Evolutionary conservation across 1,140 invertebrate species (phyloP).

Genomic region (Frieseomelitta varia): DNA sequence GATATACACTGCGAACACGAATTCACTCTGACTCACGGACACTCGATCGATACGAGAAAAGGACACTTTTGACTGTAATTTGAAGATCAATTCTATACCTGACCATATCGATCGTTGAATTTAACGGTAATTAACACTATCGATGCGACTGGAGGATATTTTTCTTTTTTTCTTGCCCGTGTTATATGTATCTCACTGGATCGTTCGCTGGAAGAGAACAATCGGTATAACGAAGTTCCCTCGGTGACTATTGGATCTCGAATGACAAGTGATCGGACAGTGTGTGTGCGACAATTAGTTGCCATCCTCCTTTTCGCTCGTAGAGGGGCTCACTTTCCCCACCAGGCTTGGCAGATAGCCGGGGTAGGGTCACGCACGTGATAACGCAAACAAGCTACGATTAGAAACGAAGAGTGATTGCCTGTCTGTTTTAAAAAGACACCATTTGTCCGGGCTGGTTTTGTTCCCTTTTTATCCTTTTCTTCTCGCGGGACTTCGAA

Average conservation of each 20-base stretch:
- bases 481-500: not conserved
- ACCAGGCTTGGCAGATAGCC: not conserved
- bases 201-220: conserved; percentile 36
- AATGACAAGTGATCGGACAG: conserved; percentile 74
- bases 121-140: conserved; percentile 41
- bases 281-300: conserved; percentile 75
- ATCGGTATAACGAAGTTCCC: conserved; percentile 38
- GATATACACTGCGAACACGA: not conserved
- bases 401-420: conserved; percentile 31
- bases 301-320: conserved; percentile 68
- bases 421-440: not conserved
- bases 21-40: conserved; percentile 6
- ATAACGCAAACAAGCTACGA: conserved; percentile 41
- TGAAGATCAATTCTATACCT: conserved; percentile 33
- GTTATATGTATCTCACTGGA: not conserved
- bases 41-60: too few relatives aligned
- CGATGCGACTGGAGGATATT: not conserved
- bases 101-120: not conserved
- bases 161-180: conserved; percentile 28
- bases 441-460: not conserved
- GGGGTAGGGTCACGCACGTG: conserved; percentile 20
- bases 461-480: not conserved
- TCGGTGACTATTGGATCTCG: conserved; percentile 66
- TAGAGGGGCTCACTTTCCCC: conserved; percentile 45
- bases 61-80: too few relatives aligned